A percentile compares a stretch with the other conserved stretches of the same genome.
Conservation (phyloP, 2,888 invertebrate species). For the Bruchidius siliquastri region DNA sequence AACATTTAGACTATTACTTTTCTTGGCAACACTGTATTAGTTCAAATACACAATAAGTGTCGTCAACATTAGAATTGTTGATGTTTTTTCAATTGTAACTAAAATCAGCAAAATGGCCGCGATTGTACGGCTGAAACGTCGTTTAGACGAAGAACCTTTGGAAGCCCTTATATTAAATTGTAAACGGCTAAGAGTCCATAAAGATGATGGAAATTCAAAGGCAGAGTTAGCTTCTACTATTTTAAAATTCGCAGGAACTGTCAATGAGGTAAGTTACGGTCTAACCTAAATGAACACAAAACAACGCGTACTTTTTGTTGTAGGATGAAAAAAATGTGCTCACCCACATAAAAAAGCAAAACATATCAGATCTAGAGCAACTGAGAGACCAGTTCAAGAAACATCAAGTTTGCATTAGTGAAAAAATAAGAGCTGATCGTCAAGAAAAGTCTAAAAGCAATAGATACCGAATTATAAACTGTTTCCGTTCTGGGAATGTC, state of each 20-base stretch:
- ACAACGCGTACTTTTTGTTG: conserved; percentile 7
- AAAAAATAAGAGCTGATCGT: conserved; percentile 48
- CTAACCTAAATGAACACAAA: neutral
- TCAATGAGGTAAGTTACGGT: conserved; percentile 44
- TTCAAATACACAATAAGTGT: neutral
- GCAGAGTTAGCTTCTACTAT: conserved; percentile 52
- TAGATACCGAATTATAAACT: conserved; percentile 58
- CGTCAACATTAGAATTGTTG: too few species aligned
- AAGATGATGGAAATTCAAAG: conserved; percentile 21
- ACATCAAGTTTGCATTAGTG: conserved; percentile 45
- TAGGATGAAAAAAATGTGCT: conserved; percentile 50
- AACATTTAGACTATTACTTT: too few species aligned
- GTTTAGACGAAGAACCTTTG: conserved; percentile 65
- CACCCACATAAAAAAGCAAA: conserved; percentile 47
- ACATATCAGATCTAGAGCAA: conserved; percentile 42
- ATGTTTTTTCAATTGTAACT: too few species aligned
- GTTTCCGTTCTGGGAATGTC: conserved; percentile 47
- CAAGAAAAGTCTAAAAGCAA: conserved; percentile 49
- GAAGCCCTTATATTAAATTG: conserved; percentile 67
- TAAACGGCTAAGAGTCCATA: conserved; percentile 59
- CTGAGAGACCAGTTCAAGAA: conserved; percentile 51
- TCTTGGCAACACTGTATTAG: too few species aligned
- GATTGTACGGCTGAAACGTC: conserved; percentile 68
- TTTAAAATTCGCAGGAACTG: conserved; percentile 68
- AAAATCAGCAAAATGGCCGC: conserved; percentile 53